A percentile compares a stretch with the other conserved stretches of the same genome.
Conservation (phyloP, 2,888 invertebrate genomes). For the Trachelus iudaicus region DNA sequence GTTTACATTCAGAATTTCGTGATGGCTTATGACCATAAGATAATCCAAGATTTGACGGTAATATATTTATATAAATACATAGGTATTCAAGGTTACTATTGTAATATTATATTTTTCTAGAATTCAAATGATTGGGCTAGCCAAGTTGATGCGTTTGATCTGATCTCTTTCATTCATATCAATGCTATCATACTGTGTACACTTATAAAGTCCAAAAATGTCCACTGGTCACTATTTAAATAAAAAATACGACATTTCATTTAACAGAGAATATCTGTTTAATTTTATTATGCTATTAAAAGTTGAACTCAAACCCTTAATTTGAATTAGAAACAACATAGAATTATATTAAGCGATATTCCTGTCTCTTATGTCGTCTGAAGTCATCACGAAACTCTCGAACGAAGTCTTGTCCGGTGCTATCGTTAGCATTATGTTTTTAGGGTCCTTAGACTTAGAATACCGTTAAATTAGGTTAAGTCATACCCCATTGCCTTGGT, state of each 20-base stretch:
- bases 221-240: neutral
- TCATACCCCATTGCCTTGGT: constrained; percentile 41
- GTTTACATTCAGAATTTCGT: constrained; percentile 25
- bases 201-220: neutral
- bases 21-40: neutral
- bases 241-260: neutral
- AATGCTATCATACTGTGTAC: too few species aligned
- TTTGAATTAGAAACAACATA: neutral
- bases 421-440: constrained; percentile 39
- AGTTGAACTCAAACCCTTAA: too few species aligned
- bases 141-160: too few species aligned
- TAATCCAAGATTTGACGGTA: neutral
- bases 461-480: constrained; percentile 30
- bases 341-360: neutral
- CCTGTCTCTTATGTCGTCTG: neutral
- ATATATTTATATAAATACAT: too few species aligned
- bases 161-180: too few species aligned
- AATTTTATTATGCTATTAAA: too few species aligned
- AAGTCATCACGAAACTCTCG: constrained; percentile 15
- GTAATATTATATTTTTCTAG: neutral
- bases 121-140: neutral
- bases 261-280: too few species aligned
- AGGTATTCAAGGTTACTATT: neutral
- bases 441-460: constrained; percentile 43
- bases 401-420: constrained; percentile 25